A percentile compares a stretch with the other conserved stretches of the same genome.
Conservation (phyloP, 2,888 invertebrate genomes). For the Drosophila paranaensis region DNA sequence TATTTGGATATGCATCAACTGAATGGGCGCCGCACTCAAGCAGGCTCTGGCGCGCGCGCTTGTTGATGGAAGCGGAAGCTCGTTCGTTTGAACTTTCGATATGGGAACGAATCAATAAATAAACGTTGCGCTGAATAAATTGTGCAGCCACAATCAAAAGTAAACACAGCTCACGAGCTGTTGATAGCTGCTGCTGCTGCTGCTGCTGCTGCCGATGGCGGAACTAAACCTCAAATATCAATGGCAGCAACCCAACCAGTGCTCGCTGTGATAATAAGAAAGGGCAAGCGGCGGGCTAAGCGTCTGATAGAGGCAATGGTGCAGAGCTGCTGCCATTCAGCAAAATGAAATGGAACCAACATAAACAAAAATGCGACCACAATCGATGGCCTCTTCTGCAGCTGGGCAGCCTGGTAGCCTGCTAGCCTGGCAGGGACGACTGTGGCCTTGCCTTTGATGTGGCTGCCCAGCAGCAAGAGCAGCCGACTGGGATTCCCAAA, state of each 20-base stretch:
- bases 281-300: slow-evolving; percentile 51
- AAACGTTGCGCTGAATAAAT: slow-evolving; percentile 31
- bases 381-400: slow-evolving; percentile 54
- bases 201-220: neutral
- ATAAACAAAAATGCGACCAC: slow-evolving; percentile 72
- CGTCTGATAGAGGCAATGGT: slow-evolving; percentile 47
- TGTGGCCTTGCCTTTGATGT: slow-evolving; percentile 58
- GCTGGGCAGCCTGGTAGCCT: neutral
- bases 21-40: neutral
- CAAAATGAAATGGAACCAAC: slow-evolving; percentile 60
- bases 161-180: slow-evolving; percentile 32
- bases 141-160: slow-evolving; percentile 21
- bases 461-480: slow-evolving; percentile 44
- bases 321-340: slow-evolving; percentile 35
- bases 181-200: slow-evolving; percentile 3
- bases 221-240: slow-evolving; percentile 36
- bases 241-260: slow-evolving; percentile 7
- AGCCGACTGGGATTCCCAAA: slow-evolving; percentile 26
- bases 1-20: neutral
- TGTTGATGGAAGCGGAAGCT: neutral
- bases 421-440: slow-evolving; percentile 8
- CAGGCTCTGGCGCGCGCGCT: neutral
- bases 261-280: slow-evolving; percentile 33
- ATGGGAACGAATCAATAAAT: slow-evolving; percentile 24
- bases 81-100: slow-evolving; percentile 29